Percentiles rank a stretch among this genome's conserved stretches.
Conservation (phyloP, 2,888 invertebrate species). For the Ophion ventricosus region DNA sequence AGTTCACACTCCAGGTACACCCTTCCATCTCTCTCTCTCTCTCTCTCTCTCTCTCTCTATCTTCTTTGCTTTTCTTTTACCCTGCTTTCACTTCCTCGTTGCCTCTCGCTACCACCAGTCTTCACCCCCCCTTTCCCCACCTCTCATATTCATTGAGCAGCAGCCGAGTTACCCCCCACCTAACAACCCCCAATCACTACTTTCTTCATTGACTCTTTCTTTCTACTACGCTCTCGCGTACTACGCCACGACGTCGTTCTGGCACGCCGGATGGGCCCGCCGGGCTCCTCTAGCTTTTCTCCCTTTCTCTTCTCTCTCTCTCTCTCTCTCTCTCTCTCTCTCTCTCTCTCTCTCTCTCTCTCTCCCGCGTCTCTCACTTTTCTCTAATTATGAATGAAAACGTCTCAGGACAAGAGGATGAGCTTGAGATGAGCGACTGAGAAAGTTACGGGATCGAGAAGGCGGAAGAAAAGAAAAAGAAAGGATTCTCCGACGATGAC, state of each 20-base stretch:
- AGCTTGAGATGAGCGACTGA: conserved; percentile 79
- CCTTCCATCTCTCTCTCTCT: conserved; percentile 57
- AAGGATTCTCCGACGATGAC: not conserved
- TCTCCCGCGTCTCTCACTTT: conserved; percentile 74
- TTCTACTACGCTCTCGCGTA: conserved; percentile 83
- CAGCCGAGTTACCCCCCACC: conserved; percentile 61
- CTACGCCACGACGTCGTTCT: conserved; percentile 70
- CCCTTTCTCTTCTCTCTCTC: conserved; percentile 31
- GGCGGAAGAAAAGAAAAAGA: conserved; percentile 46
- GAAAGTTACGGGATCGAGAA: conserved; percentile 49
- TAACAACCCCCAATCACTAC: conserved; percentile 72
- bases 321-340: conserved; percentile 76
- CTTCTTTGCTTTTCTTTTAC: conserved; percentile 60
- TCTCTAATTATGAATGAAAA: conserved; percentile 84
- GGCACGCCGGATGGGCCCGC: conserved; percentile 62
- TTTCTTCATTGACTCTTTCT: conserved; percentile 84
- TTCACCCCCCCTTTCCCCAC: conserved; percentile 3
- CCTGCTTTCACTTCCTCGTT: conserved; percentile 63
- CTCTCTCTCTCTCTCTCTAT: conserved; percentile 64
- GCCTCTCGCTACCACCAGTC: conserved; percentile 64
- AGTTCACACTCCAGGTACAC: conserved; percentile 61
- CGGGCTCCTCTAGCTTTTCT: conserved; percentile 41
- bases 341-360: conserved; percentile 69
- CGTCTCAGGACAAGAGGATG: conserved; percentile 69
- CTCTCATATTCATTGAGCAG: conserved; percentile 82